Conservation (phyloP, 2,888 invertebrate species). For the Brachypterus glaber region DNA sequence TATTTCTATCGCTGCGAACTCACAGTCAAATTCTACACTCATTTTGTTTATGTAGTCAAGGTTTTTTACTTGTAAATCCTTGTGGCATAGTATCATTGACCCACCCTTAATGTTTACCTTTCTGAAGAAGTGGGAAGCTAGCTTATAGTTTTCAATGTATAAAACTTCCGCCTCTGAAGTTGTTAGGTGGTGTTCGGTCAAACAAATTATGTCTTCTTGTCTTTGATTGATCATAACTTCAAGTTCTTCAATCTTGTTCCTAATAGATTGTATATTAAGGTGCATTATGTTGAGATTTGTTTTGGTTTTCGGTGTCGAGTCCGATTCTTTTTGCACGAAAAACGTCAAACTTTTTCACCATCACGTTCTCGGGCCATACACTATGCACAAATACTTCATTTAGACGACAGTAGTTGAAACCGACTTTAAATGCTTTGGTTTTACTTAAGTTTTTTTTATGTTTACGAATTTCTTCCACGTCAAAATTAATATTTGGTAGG, state of each 20-base stretch:
- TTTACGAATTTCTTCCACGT: slow-evolving; percentile 1
- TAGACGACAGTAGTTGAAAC: neutral
- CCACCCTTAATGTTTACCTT: neutral
- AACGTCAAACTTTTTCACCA: neutral
- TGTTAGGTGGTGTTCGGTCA: slow-evolving; percentile 3
- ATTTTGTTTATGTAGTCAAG: slow-evolving; percentile 1
- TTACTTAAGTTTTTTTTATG: neutral
- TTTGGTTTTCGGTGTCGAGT: neutral
- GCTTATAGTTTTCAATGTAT: neutral
- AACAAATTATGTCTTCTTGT: slow-evolving; percentile 1
- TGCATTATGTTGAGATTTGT: neutral
- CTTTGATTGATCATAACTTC: neutral
- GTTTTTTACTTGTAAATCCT: neutral
- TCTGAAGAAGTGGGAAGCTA: neutral
- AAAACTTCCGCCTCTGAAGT: neutral
- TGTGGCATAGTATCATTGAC: neutral
- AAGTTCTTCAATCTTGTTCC: slow-evolving; percentile 1
- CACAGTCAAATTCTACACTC: slow-evolving; percentile 4
- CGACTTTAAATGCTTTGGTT: slow-evolving; percentile 3
- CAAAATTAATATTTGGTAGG: neutral
- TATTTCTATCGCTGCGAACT: slow-evolving; percentile 2
- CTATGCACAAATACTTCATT: neutral
- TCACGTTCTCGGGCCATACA: slow-evolving; percentile 3
- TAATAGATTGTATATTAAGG: slow-evolving; percentile 1
- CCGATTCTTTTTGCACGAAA: neutral